phyloP scores from a whole-genome alignment of 1,140 invertebrate genomes.

The Anoplophora glabripennis region DNA sequence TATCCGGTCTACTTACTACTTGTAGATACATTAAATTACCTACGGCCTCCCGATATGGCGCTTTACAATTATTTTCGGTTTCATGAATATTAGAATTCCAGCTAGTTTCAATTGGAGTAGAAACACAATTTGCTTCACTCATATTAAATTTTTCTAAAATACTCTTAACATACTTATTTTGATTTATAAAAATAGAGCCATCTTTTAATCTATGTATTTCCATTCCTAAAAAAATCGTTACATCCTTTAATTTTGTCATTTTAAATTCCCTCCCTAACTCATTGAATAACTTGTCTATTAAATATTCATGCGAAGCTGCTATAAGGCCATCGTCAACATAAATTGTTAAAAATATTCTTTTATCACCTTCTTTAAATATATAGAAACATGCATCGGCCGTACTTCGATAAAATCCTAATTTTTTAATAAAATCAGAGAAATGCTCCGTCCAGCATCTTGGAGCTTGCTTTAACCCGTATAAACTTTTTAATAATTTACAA shows the following conservation, averaged over 20 bases:
- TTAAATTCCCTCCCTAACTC: conserved; percentile 17
- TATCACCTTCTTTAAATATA: conserved; percentile 26
- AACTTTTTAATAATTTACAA: conserved; percentile 40
- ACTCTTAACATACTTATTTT: no score
- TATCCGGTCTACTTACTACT: neutral
- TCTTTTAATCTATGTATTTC: neutral
- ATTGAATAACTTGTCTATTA: conserved; percentile 12
- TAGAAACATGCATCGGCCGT: conserved; percentile 47
- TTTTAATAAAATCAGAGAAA: conserved; percentile 33
- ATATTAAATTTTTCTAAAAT: conserved; percentile 1
- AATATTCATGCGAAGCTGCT: conserved; percentile 11
- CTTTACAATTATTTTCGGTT: no score
- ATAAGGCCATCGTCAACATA: conserved; percentile 53
- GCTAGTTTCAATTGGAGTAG: conserved; percentile 3
- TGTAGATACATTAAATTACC: conserved; percentile 5
- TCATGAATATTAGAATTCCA: neutral
- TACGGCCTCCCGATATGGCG: conserved; percentile 10
- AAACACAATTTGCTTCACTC: neutral
- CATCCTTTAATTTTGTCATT: neutral
- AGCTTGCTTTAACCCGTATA: conserved; percentile 51
- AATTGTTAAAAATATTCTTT: conserved; percentile 42
- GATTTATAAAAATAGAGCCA: no score
- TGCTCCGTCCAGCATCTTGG: conserved; percentile 44
- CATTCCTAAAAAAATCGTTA: neutral
- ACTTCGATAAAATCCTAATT: conserved; percentile 43